Base-by-base conservation (phyloP, 2,888 invertebrate species). In the Amphiduros pacificus region DNA sequence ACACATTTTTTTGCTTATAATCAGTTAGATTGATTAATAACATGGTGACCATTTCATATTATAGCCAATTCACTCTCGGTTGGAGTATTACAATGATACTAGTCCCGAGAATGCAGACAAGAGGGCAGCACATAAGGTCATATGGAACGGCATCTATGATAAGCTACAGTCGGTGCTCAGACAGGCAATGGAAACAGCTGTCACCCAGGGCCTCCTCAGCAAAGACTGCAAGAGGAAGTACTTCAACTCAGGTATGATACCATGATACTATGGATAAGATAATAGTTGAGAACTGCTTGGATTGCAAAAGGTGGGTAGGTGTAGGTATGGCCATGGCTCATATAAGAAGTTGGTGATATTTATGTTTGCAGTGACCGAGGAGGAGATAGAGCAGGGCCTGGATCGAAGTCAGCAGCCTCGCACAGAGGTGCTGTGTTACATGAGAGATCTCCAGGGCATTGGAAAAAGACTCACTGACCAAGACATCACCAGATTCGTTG, bases 141-240 rank as follows among this genome's bases (percentile, higher is more conserved):
- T 36, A 22, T 68, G 68, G 66, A 36, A 60, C 24, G 40, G 36
- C 5, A 44, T 68, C 14, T 64, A 40, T 31, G 59, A 32, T 2
- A 20, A 26, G 40, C 36, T 66, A 11, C 61, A 54, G 52, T 22
- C 26, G 1, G 17, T 52, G 1, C 60, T 66, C 17, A 44, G 63
- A 22, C 44, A 44, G n/a, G n/a, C 6, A 20, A 22, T 44, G 6
- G 44, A 44, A 6, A 22, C 22, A 20, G 44, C 44, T 17, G 5
- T 44, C 6, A 44, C 6, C 20, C n/a, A 17, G n/a, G 44, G 44
- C 44, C 44, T 6, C 6, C n/a, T 44, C 20, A 36, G 24, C 14
- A 29, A 52, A 28, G 31, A 51, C 17, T 26, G 59, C 3, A 40
- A n/a, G 20, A 50, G 28, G 29, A 62, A 63, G 22, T 65, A 65